Evolutionary conservation across 1,140 invertebrate genomes (phyloP), one percentile per base, ranked within the genome.

Genomic region (Drosophila sucinea): DNA sequence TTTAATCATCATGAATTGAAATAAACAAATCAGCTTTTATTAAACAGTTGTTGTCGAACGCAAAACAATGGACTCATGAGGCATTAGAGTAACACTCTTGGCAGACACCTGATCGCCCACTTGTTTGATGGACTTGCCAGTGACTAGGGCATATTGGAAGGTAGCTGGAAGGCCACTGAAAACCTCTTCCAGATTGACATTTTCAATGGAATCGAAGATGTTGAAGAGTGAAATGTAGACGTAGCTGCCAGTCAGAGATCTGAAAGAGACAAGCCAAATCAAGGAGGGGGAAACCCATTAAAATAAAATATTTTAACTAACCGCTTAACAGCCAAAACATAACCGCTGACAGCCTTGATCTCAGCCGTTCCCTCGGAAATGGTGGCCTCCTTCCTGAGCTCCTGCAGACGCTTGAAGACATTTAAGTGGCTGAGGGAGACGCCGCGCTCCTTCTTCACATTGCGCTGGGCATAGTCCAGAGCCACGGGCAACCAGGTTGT

Each of bases 401-500:
- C 33, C 65, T 90, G 81, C 54, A 92, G 67, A 0, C 79, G 63
- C 62, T 91, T 91, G 70, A 69, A 92, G 7, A 92, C 67, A 35
- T 89, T 91, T 11, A 91, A 57, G 63, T 91, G 83, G 41, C 91
- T 91, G 6, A 90, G 54, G 2, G 83, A 51, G 29, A 63, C 71
- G 0, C 77, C 77, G 0, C 70, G 81, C 54, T 91, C 71, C 25
- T 29, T 70, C 51, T 89, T 85, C 17, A 90, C 81, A 87, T 96
- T 96, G 27, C 67, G 70, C 4, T 84, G 77, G 30, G 41, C 56
- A 69, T 95, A 96, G 73, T 95, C 94, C 0, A 84, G 38, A 32
- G 94, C 93, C 0, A 96, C 93, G 0, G 95, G 95, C 58, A 96
- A 67, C 95, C 95, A 96, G 1, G 95, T 94, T 29, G 68, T 92